Base-by-base conservation (phyloP, 2,888 invertebrate species). In the Agrotis ipsilon region DNA sequence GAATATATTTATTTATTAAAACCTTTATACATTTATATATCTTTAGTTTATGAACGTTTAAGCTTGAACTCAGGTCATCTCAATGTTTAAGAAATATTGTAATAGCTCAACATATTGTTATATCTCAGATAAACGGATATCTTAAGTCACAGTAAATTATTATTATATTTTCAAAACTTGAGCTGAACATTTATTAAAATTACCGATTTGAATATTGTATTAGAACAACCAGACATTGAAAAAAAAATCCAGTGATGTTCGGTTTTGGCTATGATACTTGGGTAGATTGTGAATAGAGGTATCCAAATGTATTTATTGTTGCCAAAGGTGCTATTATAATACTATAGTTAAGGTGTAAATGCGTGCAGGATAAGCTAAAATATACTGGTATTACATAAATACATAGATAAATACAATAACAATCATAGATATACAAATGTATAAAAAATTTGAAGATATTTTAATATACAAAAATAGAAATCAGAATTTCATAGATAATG, bases 311-410 rank as follows among this genome's bases (percentile, higher is more conserved):
- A 63, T 62, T 63, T 66, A 73, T 69, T 75, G 57, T 69, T 80
- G 68, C 72, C 59, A 80, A 84, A 80, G 82, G 85, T 83, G 82
- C 82, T 83, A 84, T 69, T 78, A 64, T 69, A 72, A 54, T n/a
- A n/a, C n/a, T n/a, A n/a, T 62, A 55, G 45, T 60, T 55, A 60
- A 83, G 45, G 59, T 39, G n/a, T 67, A 81, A 71, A 73, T 72
- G 63, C 16, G n/a, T 72, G 64, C 32, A 59, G 24, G 19, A 52
- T 59, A 55, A 68, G 60, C 52, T 61, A 48, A 57, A 58, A 24
- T 55, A 57, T 51, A 67, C 61, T 49, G 21, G 16, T 74, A 55
- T 48, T 51, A 45, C 11, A 49, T 24, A 55, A 55, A 55, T 55
- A 55, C 27, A 32, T 32, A 49, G 60, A 43, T 32, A 60, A 68